phyloP scores from a whole-genome alignment of 37 sponge, comb jelly and placozoan species.

The Eunapius fragilis region DNA sequence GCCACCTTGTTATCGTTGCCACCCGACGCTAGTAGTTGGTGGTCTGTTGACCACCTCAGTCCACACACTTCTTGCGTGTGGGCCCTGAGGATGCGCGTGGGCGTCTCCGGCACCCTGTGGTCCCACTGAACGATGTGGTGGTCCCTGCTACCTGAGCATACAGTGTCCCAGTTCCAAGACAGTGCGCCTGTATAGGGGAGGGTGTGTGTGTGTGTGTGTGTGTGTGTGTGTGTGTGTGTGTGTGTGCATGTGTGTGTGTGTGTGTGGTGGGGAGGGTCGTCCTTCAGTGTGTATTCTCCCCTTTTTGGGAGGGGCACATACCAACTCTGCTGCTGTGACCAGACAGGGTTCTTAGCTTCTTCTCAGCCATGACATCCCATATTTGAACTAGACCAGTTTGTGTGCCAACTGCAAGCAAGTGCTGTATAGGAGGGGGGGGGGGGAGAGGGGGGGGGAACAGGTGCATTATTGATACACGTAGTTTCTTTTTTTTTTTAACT shows the following conservation, averaged over 20 bases:
- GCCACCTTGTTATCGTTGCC: conserved; percentile 96
- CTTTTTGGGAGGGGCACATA: conserved; percentile 17
- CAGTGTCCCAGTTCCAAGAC: conserved; percentile 82
- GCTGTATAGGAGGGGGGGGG: conserved; percentile 17
- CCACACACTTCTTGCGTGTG: conserved; percentile 98
- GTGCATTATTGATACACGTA: background rate
- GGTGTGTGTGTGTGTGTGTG: too few relatives aligned
- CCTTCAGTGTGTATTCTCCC: conserved; percentile 28
- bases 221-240: background rate
- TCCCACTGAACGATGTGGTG: conserved; percentile 89
- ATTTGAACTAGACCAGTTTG: conserved; percentile 72
- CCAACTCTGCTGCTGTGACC: conserved; percentile 84
- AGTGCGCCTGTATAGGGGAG: conserved; percentile 48
- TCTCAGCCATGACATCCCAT: conserved; percentile 83
- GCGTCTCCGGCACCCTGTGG: conserved; percentile 29
- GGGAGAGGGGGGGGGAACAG: background rate
- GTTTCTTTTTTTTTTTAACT: background rate
- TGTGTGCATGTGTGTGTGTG: background rate
- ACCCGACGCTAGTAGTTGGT: conserved; percentile 91
- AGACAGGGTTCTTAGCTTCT: conserved; percentile 32
- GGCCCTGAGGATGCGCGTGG: conserved; percentile 54
- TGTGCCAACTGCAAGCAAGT: conserved; percentile 81
- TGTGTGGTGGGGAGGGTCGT: conserved; percentile 2
- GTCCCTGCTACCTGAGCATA: conserved; percentile 91
- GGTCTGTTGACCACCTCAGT: conserved; percentile 87